A percentile compares a stretch with the other conserved stretches of the same genome.
phyloP scores from a whole-genome alignment of 1,140 invertebrate genomes.

The Drosophila neocordata region DNA sequence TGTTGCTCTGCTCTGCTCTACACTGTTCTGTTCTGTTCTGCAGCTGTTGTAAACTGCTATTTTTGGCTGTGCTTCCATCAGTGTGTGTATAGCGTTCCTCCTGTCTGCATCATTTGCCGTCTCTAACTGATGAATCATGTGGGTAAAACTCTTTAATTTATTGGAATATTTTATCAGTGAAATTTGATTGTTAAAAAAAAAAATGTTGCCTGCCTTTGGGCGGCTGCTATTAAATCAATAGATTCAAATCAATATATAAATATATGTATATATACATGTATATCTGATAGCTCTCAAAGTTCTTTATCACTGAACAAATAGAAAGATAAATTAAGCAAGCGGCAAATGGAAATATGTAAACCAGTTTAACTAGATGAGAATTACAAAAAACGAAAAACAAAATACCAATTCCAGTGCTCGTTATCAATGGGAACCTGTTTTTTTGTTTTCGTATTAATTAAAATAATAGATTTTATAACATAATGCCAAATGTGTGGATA shows the following conservation, averaged over 20 bases:
- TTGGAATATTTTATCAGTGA: slow-evolving; percentile 16
- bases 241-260: background rate
- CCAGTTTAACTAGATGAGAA: slow-evolving; percentile 62
- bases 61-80: slow-evolving; percentile 35
- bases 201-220: slow-evolving; percentile 4
- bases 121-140: slow-evolving; percentile 51
- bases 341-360: slow-evolving; percentile 57
- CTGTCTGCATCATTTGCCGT: slow-evolving; percentile 42
- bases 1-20: slow-evolving; percentile 34
- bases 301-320: slow-evolving; percentile 30
- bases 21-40: slow-evolving; percentile 9
- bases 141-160: slow-evolving; percentile 31
- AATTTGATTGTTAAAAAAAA: background rate
- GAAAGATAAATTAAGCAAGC: slow-evolving; percentile 15
- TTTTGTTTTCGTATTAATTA: slow-evolving; percentile 39
- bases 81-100: slow-evolving; percentile 57
- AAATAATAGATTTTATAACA: slow-evolving; percentile 51
- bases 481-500: slow-evolving; percentile 23
- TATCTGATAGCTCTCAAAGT: slow-evolving; percentile 11
- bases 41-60: slow-evolving; percentile 13
- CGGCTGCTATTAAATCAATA: background rate
- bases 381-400: slow-evolving; percentile 1
- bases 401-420: slow-evolving; percentile 29
- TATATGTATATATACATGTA: slow-evolving; percentile 22
- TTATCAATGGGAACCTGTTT: slow-evolving; percentile 72